Conservation (phyloP, 2,797 vertebrate species). For the Eulemur coronatus region DNA sequence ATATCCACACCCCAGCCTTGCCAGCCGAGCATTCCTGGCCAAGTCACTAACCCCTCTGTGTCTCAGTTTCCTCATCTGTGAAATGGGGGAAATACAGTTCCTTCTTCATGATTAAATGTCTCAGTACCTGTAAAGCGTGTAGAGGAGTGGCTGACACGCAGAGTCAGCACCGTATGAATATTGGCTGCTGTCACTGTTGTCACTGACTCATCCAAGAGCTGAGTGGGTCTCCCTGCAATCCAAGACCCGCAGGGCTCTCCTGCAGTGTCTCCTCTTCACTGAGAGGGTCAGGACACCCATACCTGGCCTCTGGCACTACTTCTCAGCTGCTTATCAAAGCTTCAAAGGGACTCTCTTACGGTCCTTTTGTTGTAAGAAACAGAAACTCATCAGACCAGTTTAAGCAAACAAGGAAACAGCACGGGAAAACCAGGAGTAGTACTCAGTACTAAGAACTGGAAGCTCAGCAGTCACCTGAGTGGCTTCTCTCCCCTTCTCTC, state of each 20-base stretch:
- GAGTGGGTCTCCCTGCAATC: not conserved
- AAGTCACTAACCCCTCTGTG: not conserved
- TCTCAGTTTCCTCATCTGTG: not conserved
- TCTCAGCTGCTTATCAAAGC: not conserved
- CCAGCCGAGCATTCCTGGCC: not conserved
- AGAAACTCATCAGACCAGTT: not conserved
- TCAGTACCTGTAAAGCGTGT: not conserved
- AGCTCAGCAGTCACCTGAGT: fast-evolving
- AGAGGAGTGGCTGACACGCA: fast-evolving
- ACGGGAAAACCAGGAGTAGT: not conserved
- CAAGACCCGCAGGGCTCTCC: not conserved
- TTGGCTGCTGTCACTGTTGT: fast-evolving
- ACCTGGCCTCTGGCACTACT: not conserved
- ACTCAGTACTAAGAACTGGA: not conserved
- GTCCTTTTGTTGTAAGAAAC: not conserved
- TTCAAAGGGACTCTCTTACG: not conserved
- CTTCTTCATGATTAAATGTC: not conserved
- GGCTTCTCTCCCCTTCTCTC: not conserved
- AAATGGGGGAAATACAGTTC: not conserved
- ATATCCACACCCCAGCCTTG: too few relatives aligned
- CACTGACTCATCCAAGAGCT: not conserved
- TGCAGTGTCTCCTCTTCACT: too few relatives aligned
- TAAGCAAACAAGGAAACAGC: not conserved
- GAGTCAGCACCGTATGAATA: fast-evolving
- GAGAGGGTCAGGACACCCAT: not conserved